Conservation (phyloP, 2,888 invertebrate genomes). For the Lochmaea crataegi region DNA sequence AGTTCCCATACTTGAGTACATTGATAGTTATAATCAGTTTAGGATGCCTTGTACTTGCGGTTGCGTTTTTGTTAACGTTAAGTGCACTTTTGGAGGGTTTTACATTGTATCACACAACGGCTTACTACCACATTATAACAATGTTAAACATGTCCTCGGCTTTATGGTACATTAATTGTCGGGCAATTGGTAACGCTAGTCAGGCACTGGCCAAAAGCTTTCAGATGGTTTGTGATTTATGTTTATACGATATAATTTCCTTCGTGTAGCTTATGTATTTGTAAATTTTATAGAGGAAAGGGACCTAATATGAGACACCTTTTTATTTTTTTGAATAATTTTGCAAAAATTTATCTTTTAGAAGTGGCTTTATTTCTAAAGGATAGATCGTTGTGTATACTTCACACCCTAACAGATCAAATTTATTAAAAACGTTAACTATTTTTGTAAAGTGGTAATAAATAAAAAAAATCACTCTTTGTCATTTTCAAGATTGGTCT, state of each 20-base stretch:
- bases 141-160: constrained; percentile 81
- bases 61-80: constrained; percentile 71
- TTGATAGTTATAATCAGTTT: constrained; percentile 72
- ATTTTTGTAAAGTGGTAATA: no score
- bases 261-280: neutral
- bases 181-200: constrained; percentile 73
- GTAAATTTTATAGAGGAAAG: neutral
- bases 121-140: constrained; percentile 75
- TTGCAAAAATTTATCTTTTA: no score
- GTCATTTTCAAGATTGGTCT: no score
- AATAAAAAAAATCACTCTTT: no score
- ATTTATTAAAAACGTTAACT: no score
- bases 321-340: no score
- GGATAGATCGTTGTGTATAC: no score
- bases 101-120: constrained; percentile 72
- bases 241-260: neutral
- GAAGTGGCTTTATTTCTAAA: no score
- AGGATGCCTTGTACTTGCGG: constrained; percentile 72
- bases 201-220: constrained; percentile 61
- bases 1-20: constrained; percentile 72
- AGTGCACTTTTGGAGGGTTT: constrained; percentile 74
- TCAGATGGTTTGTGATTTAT: constrained; percentile 54
- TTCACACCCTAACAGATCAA: no score
- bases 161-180: constrained; percentile 77
- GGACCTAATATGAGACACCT: no score